phyloP scores from a whole-genome alignment of 2,797 vertebrate species.

The Balearica regulorum region DNA sequence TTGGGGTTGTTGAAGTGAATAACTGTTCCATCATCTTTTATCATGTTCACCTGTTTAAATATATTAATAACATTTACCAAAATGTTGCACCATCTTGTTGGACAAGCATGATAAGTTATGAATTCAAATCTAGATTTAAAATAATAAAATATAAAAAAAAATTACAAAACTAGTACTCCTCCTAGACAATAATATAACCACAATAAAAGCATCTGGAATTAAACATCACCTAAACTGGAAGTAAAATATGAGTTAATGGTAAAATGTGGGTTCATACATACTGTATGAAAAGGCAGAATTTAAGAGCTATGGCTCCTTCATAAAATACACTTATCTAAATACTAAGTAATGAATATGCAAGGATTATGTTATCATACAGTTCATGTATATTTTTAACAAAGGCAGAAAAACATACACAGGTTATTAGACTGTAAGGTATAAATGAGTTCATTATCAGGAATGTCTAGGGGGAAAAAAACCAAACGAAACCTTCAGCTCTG shows the following conservation, averaged over 20 bases:
- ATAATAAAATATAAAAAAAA: neutral
- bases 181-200: neutral
- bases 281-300: neutral
- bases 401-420: neutral
- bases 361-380: neutral
- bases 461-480: too few relatives aligned
- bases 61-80: neutral
- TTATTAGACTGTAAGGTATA: neutral
- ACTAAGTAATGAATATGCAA: neutral
- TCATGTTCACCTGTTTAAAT: constrained; percentile 92
- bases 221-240: neutral
- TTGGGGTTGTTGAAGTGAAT: constrained; percentile 99
- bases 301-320: neutral
- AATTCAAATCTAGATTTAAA: neutral
- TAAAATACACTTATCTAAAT: neutral
- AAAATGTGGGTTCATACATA: neutral
- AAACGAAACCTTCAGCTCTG: neutral
- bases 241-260: neutral
- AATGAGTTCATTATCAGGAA: neutral
- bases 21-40: constrained; percentile 97
- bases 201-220: neutral
- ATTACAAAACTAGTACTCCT: neutral
- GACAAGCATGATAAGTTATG: neutral
- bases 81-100: neutral
- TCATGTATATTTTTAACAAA: neutral